phyloP scores from a whole-genome alignment of 2,888 invertebrate species.

The Spisula solida region DNA sequence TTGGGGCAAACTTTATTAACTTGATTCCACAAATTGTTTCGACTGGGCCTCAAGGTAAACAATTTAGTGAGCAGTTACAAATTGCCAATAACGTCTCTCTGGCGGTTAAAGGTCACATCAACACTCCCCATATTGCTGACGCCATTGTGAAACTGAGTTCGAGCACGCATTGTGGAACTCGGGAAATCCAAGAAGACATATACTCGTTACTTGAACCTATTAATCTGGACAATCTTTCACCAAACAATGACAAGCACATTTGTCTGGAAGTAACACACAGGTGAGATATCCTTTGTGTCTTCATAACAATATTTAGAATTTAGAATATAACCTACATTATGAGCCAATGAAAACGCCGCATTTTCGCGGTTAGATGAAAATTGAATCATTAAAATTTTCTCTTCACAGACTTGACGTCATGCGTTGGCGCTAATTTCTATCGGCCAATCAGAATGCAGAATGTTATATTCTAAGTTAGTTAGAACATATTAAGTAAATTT shows the following conservation, averaged over 20 bases:
- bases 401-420: no score
- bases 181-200: constrained; percentile 55
- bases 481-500: no score
- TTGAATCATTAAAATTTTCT: no score
- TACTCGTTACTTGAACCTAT: constrained; percentile 59
- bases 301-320: no score
- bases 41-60: background rate
- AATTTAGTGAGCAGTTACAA: background rate
- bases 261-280: constrained; percentile 61
- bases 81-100: background rate
- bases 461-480: no score
- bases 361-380: no score
- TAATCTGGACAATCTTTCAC: constrained; percentile 52
- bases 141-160: constrained; percentile 47
- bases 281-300: constrained; percentile 31
- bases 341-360: no score
- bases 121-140: constrained; percentile 40
- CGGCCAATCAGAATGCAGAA: no score
- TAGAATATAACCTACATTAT: no score
- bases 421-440: no score
- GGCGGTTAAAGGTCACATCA: constrained; percentile 40
- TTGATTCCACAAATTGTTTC: constrained; percentile 27
- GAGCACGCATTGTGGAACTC: constrained; percentile 48
- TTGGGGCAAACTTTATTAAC: constrained; percentile 22
- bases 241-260: constrained; percentile 40